Conservation (phyloP, 2,888 invertebrate species). For the Tanytarsus gracilentus region DNA sequence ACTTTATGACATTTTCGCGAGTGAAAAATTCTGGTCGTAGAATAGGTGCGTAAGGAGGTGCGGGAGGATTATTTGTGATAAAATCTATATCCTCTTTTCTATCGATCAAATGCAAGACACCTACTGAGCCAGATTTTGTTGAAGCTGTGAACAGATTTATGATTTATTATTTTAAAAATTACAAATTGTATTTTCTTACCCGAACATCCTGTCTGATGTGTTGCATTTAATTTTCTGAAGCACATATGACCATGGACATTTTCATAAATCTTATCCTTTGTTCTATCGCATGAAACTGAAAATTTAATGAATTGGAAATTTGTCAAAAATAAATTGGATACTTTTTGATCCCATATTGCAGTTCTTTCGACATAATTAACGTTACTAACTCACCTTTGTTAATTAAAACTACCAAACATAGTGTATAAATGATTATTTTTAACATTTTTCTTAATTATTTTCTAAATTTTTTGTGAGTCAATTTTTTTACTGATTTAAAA, state of each 20-base stretch:
- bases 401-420: too few species aligned
- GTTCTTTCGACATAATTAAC: too few species aligned
- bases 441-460: too few species aligned
- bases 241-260: conserved; percentile 67
- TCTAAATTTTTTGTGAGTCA: too few species aligned
- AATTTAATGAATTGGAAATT: neutral
- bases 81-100: conserved; percentile 59
- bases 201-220: conserved; percentile 90
- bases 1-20: conserved; percentile 45
- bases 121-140: conserved; percentile 61
- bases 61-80: conserved; percentile 60
- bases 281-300: conserved; percentile 44
- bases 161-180: neutral
- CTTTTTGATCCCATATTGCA: too few species aligned
- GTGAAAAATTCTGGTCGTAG: conserved; percentile 57
- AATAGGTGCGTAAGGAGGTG: conserved; percentile 72
- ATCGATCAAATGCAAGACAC: conserved; percentile 68
- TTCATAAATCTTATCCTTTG: conserved; percentile 74
- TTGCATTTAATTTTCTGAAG: conserved; percentile 84
- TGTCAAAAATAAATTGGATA: too few species aligned
- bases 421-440: too few species aligned
- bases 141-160: conserved; percentile 34
- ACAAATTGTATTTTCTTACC: conserved; percentile 53
- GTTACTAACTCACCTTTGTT: too few species aligned
- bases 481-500: too few species aligned